Evolutionary conservation across 2,113 vertebrate species (phyloP).

Genomic region (Donacobius atricapilla): DNA sequence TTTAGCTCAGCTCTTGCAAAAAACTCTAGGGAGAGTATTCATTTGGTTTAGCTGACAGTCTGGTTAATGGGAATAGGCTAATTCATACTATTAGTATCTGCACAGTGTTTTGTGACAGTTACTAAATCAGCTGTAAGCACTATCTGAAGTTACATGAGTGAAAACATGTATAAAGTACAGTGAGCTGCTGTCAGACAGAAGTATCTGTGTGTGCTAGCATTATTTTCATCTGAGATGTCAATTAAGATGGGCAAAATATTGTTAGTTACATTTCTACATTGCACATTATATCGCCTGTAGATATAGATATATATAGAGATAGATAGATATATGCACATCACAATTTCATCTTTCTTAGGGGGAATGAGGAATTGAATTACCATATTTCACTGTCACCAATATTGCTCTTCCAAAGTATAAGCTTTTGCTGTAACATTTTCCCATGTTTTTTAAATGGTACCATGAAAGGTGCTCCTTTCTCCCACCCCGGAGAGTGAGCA

Average conservation of each 20-base stretch:
- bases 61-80: background rate
- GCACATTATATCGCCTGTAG: background rate
- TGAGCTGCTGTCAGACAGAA: background rate
- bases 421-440: background rate
- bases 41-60: background rate
- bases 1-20: background rate
- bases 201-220: background rate
- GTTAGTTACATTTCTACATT: background rate
- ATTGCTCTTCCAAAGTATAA: background rate
- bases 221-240: background rate
- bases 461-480: background rate
- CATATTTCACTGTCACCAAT: background rate
- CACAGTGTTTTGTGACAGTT: background rate
- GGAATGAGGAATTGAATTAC: background rate
- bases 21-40: background rate
- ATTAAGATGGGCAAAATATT: background rate
- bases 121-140: background rate
- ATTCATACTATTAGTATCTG: background rate
- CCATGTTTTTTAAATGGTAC: background rate
- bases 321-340: background rate
- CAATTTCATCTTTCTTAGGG: background rate
- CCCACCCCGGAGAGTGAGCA: no score
- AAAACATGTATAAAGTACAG: background rate
- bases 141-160: background rate
- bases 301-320: background rate